A percentile compares a stretch with the other conserved stretches of the same genome.
Conservation (phyloP, 2,113 vertebrate genomes). For the Trematomus loennbergii region DNA sequence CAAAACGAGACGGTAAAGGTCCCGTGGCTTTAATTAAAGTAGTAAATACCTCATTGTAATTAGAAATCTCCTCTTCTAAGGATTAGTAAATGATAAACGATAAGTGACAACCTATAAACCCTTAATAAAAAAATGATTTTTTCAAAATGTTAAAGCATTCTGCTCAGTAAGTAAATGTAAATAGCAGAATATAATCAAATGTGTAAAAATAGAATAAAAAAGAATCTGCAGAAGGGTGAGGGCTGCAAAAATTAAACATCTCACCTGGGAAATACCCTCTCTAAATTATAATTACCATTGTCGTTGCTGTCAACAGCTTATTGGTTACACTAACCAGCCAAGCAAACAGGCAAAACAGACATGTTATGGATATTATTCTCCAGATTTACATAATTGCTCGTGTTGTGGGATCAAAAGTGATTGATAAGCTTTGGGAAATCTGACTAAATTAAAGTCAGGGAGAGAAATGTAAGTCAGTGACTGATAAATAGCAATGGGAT, state of each 20-base stretch:
- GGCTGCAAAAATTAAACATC: neutral
- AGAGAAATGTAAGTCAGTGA: constrained; percentile 21
- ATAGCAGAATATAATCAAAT: neutral
- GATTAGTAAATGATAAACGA: neutral
- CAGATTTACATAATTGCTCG: constrained; percentile 55
- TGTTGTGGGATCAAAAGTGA: constrained; percentile 39
- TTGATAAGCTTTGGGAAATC: constrained; percentile 31
- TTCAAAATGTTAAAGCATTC: neutral
- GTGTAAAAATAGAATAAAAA: neutral
- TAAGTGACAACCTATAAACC: neutral
- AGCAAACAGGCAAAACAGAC: constrained; percentile 33
- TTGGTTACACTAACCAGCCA: constrained; percentile 27
- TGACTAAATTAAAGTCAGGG: constrained; percentile 26
- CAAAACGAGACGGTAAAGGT: too few relatives aligned
- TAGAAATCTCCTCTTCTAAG: neutral
- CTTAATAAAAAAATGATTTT: neutral
- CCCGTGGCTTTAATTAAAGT: neutral
- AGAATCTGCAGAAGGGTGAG: too few relatives aligned
- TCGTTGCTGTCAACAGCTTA: neutral
- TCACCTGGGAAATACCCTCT: neutral
- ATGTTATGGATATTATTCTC: constrained; percentile 39
- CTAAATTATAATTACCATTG: neutral
- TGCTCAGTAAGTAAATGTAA: neutral
- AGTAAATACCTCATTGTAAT: neutral
- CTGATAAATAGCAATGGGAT: constrained; percentile 17